Evolutionary conservation across 1,140 invertebrate genomes (phyloP).

Genomic region (Ostrea denselamellosa): DNA sequence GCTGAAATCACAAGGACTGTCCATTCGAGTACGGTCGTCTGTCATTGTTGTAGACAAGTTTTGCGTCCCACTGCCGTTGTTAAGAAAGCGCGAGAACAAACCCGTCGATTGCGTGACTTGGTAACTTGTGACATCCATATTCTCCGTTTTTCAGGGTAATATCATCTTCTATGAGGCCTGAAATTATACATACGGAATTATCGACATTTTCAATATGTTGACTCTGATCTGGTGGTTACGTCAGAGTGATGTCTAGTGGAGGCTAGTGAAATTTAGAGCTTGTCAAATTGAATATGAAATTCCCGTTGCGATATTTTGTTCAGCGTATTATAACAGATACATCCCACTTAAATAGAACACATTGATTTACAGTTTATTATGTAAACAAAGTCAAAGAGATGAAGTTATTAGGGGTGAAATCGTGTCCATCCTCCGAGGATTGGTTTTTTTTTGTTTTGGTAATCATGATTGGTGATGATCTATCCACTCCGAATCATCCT

Average conservation of each 20-base stretch:
- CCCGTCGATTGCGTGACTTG: not conserved
- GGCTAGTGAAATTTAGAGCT: too few species aligned
- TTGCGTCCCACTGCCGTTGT: not conserved
- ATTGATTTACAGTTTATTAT: too few species aligned
- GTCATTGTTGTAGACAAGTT: not conserved
- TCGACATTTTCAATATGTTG: not conserved
- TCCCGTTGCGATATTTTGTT: too few species aligned
- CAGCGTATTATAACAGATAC: too few species aligned
- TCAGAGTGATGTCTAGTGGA: not conserved
- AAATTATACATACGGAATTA: not conserved
- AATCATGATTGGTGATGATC: too few species aligned
- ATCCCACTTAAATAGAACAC: too few species aligned
- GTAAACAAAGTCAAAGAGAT: too few species aligned
- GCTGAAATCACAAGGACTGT: constrained; percentile 26
- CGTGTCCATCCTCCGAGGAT: too few species aligned
- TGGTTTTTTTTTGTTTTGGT: too few species aligned
- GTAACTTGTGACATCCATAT: constrained; percentile 5
- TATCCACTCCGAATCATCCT: too few species aligned
- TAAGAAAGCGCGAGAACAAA: not conserved
- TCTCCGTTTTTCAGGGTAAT: not conserved
- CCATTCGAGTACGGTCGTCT: constrained; percentile 16
- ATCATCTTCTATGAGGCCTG: not conserved
- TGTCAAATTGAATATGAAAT: too few species aligned
- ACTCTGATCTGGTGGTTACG: not conserved
- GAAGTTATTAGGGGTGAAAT: too few species aligned